Percentiles rank a stretch among this genome's conserved stretches.
Conservation (phyloP, 2,888 invertebrate species). For the Dascillus cervinus region DNA sequence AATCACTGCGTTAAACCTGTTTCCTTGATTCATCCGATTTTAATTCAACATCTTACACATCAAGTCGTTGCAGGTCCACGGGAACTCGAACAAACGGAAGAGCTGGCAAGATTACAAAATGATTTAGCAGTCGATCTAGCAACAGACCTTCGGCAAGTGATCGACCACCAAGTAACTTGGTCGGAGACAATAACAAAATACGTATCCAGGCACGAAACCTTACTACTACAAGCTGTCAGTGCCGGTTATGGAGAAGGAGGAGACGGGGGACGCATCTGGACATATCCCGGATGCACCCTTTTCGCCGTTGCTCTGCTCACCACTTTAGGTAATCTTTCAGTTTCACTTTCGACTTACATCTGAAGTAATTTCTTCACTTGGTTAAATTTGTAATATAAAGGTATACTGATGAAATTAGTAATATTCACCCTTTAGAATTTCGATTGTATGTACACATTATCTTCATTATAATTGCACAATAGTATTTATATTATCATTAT, state of each 20-base stretch:
- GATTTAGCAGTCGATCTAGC: slow-evolving; percentile 56
- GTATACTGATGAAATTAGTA: too few species aligned
- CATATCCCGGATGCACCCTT: slow-evolving; percentile 58
- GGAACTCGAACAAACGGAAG: slow-evolving; percentile 48
- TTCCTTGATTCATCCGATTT: too few species aligned
- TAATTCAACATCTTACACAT: slow-evolving; percentile 3
- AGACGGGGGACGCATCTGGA: slow-evolving; percentile 58
- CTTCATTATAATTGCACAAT: too few species aligned
- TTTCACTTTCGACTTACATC: slow-evolving; percentile 2
- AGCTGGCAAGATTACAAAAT: slow-evolving; percentile 51
- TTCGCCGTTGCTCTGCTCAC: slow-evolving; percentile 64
- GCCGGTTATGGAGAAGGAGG: slow-evolving; percentile 50
- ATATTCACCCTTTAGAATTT: too few species aligned
- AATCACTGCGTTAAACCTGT: too few species aligned
- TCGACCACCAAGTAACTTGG: slow-evolving; percentile 51
- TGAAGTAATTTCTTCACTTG: slow-evolving; percentile 1
- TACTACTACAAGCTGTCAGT: slow-evolving; percentile 49
- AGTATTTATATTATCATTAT: too few species aligned
- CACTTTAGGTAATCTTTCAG: slow-evolving; percentile 50
- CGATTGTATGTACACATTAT: too few species aligned
- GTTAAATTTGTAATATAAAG: too few species aligned
- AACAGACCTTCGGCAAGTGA: slow-evolving; percentile 54
- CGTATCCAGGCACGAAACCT: slow-evolving; percentile 49
- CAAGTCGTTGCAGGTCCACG: slow-evolving; percentile 50
- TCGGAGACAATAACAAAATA: slow-evolving; percentile 51